phyloP scores from a whole-genome alignment of 2,797 vertebrate species.

The Syndactyla subalaris region DNA sequence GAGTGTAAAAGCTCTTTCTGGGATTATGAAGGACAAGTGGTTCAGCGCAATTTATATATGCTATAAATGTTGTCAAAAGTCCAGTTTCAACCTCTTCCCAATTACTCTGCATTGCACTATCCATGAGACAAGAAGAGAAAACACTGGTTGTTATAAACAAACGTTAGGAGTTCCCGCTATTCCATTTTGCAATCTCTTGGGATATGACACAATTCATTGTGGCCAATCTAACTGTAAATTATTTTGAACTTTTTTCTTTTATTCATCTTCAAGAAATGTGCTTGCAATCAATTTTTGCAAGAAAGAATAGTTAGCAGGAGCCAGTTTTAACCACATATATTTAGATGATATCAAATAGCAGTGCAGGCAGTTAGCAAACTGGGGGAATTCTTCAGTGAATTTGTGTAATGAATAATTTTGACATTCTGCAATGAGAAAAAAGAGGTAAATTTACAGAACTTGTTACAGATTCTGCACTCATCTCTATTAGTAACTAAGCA shows the following conservation, averaged over 20 bases:
- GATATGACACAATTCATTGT: neutral
- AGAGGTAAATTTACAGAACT: neutral
- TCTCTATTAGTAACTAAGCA: neutral
- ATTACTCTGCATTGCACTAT: neutral
- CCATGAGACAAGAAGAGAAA: neutral
- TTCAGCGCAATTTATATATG: constrained; percentile 35
- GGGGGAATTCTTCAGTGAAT: neutral
- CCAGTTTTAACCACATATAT: constrained; percentile 16
- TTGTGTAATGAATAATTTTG: constrained; percentile 5
- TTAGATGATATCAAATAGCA: constrained; percentile 33
- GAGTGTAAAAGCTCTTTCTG: constrained; percentile 57
- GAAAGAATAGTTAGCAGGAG: neutral
- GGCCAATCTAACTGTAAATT: neutral
- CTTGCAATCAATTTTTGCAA: constrained; percentile 7
- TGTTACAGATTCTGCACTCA: neutral
- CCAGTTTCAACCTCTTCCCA: constrained; percentile 4
- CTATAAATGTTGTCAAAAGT: constrained; percentile 46
- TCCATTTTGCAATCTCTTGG: neutral
- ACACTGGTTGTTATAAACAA: constrained; percentile 10
- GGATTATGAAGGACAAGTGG: constrained; percentile 60
- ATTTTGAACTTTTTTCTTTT: neutral
- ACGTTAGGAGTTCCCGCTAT: neutral
- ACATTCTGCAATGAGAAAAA: neutral
- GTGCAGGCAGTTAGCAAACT: neutral
- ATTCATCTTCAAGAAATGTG: constrained; percentile 12